Base-by-base conservation (phyloP, 2,888 invertebrate species). In the Norana najaformis region DNA sequence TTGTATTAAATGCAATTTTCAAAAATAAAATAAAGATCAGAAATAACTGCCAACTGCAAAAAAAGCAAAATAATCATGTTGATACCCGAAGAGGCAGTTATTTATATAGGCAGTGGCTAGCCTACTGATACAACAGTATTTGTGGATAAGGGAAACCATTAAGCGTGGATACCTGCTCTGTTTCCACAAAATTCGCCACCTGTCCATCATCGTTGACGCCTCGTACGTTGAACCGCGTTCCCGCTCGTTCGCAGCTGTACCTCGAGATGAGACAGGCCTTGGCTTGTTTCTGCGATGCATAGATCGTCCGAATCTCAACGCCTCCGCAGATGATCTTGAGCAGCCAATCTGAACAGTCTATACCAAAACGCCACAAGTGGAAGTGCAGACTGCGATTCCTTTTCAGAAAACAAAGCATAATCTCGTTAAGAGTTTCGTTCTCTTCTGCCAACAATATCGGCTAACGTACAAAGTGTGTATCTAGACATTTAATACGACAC, bases 151-250 rank as follows among this genome's bases (percentile, higher is more conserved):
- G 53, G 82, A 30, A 69, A 23, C 20, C 82, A 69, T 69, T 23
- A 16, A 35, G n/a, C 16, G 3, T 23, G 88, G 82, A 83, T 34
- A 98, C 97, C 96, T 99, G 99, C 95, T 99, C 99, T 0, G 99
- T 99, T 96, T 99, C 99, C 39, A 99, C 99, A 96, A 99, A 99
- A 96, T 99, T 99, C 1, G 99, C 99, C 34, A 99, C 99, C 96
- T 98, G 97, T 0, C 99, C 99, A 95, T 98, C 98, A 95, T 99
- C 99, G 95, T 99, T 99, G 92, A 97, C 97, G n/a, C 99, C 99
- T 92, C 99, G 96, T 0, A 99, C 99, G 96, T 99, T 99, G 95
- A 99, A 99, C 92, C 98, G 96, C 38, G 99, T 99, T 41, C 99
- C 99, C 90, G 99, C 99, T 93, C 99, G 96, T 95, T 99, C 99